phyloP scores from a whole-genome alignment of 2,113 vertebrate species.

The Haemorhous mexicanus region DNA sequence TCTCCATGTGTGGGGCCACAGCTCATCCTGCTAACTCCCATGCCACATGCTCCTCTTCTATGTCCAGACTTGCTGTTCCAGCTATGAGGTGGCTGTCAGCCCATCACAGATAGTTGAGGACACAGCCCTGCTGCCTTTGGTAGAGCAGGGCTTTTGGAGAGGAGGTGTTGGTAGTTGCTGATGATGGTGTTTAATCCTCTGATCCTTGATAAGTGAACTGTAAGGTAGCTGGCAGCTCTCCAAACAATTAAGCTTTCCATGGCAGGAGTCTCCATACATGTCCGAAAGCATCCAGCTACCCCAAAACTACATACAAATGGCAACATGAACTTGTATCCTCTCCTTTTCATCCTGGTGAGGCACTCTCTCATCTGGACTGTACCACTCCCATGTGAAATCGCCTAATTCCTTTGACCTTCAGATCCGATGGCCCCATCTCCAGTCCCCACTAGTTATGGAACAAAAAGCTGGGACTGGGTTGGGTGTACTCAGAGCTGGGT shows the following conservation, averaged over 20 bases:
- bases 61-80: background rate
- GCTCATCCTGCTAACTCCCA: background rate
- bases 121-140: background rate
- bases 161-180: background rate
- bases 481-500: background rate
- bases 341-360: background rate
- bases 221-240: background rate
- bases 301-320: background rate
- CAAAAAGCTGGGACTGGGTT: background rate
- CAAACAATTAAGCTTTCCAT: background rate
- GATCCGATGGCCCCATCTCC: background rate
- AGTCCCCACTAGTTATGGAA: rapidly evolving
- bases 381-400: rapidly evolving
- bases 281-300: background rate
- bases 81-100: background rate
- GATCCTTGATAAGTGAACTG: background rate
- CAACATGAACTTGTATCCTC: background rate
- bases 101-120: background rate
- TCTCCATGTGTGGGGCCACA: background rate
- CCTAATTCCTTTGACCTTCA: background rate
- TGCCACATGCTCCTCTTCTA: background rate
- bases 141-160: background rate
- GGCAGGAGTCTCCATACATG: background rate
- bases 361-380: background rate
- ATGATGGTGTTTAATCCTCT: background rate